Percentiles rank a stretch among this genome's conserved stretches.
phyloP scores from a whole-genome alignment of 2,888 invertebrate species.

The Pachydiplax longipennis region DNA sequence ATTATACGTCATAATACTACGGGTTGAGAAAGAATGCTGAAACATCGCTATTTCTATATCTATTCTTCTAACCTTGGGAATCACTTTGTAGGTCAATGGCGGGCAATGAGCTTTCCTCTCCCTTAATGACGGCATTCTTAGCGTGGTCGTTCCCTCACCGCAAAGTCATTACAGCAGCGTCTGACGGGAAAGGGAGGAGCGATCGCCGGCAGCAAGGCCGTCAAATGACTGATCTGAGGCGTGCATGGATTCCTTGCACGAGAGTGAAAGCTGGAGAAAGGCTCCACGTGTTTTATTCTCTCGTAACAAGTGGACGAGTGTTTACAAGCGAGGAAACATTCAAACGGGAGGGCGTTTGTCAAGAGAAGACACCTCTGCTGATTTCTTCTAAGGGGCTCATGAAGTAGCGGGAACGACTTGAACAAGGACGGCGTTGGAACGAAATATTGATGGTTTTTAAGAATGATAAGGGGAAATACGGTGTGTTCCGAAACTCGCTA shows the following conservation, averaged over 20 bases:
- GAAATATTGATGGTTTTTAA: no score
- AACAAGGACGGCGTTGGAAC: no score
- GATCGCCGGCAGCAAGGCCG: constrained; percentile 31
- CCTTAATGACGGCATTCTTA: background rate
- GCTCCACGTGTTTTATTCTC: background rate
- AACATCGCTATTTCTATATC: background rate
- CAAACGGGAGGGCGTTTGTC: no score
- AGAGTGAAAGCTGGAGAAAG: background rate
- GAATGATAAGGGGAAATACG: no score
- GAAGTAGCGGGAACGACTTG: no score
- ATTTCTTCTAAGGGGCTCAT: no score
- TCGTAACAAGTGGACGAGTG: background rate
- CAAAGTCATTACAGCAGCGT: constrained; percentile 14
- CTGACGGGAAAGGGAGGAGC: background rate
- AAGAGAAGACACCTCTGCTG: no score
- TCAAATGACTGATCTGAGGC: background rate
- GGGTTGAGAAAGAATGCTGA: background rate
- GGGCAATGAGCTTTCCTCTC: constrained; percentile 11
- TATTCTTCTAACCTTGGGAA: background rate
- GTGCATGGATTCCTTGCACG: background rate
- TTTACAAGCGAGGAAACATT: background rate
- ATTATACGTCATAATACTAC: no score
- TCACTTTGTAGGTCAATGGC: constrained; percentile 39
- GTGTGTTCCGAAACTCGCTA: no score
- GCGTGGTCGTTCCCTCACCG: constrained; percentile 28